Conservation (phyloP, 2,888 invertebrate genomes). For the Platypus cylindrus region DNA sequence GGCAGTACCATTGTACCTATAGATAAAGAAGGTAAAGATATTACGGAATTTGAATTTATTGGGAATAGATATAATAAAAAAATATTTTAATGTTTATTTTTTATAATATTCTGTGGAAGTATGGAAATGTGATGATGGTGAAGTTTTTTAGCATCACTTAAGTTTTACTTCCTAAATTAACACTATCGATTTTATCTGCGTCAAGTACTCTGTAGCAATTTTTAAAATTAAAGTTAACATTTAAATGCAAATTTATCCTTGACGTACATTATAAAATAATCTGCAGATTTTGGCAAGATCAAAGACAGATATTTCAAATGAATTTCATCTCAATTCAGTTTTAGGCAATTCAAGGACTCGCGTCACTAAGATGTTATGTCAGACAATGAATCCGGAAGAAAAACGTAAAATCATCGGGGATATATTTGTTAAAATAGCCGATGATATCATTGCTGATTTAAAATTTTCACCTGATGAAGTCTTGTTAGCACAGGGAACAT, state of each 20-base stretch:
- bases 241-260: neutral
- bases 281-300: no score
- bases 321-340: neutral
- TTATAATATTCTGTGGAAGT: neutral
- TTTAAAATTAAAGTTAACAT: no score
- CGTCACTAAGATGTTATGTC: slow-evolving; percentile 73
- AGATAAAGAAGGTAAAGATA: slow-evolving; percentile 18
- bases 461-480: slow-evolving; percentile 88
- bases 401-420: slow-evolving; percentile 98
- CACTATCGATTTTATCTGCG: neutral
- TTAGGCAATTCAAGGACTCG: slow-evolving; percentile 39
- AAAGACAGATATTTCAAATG: no score
- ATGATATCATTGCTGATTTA: slow-evolving; percentile 77
- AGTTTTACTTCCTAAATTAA: slow-evolving; percentile 1
- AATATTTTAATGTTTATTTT: neutral
- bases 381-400: slow-evolving; percentile 86
- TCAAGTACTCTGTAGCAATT: no score
- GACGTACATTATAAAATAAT: neutral
- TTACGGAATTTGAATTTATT: no score
- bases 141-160: neutral
- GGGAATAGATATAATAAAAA: no score
- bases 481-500: slow-evolving; percentile 84
- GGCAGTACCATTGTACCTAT: slow-evolving; percentile 67
- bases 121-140: neutral
- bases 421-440: slow-evolving; percentile 90